Base-by-base conservation (phyloP, 2,888 invertebrate genomes). In the Arrhopalites spinosus region DNA sequence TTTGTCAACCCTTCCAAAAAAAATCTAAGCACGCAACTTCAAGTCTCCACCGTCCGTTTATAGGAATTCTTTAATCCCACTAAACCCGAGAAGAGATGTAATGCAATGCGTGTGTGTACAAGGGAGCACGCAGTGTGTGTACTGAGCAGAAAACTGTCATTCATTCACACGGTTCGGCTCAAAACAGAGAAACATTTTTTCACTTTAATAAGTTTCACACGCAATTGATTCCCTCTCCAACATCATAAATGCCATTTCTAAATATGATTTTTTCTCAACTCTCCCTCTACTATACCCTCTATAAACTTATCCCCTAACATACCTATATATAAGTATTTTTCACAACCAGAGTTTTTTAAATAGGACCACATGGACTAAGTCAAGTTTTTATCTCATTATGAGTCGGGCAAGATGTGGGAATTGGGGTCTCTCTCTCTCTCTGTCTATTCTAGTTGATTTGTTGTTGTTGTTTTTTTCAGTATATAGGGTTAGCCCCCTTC, bases 1-100 rank as follows among this genome's bases (percentile, higher is more conserved):
- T 79, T 77, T 78, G 77, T 79, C 79, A 79, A 63, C 64, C 50
- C 64, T 70, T 56, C 20, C 53, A 70, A 27, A n/a, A n/a, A n/a
- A n/a, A 68, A 27, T 50, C 20, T 56, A 30, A 29, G 56, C 70
- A 70, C 56, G 70, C 70, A 70, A 70, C 20, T 27, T 23, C 29
- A 69, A n/a, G n/a, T n/a, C n/a, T n/a, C n/a, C n/a, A n/a, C n/a
- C n/a, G 11, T 17, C 50, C 27, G 43, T 20, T 27, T 3, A 68
- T 20, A 27, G 23, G 20, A 27, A 56, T 17, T 29, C 45, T 17
- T 30, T 53, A 29, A 56, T 2, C 30, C 30, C 27, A 15, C 30
- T n/a, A 56, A 56, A 20, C 36, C 30, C 47, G 36, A 29, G 30
- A 11, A 56, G 20, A 68, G 67, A 68, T 68, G 67, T 47, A 45